Percentiles rank a stretch among this genome's conserved stretches.
Conservation (phyloP, 1,140 invertebrate species). For the Rhizoglyphus robini region DNA sequence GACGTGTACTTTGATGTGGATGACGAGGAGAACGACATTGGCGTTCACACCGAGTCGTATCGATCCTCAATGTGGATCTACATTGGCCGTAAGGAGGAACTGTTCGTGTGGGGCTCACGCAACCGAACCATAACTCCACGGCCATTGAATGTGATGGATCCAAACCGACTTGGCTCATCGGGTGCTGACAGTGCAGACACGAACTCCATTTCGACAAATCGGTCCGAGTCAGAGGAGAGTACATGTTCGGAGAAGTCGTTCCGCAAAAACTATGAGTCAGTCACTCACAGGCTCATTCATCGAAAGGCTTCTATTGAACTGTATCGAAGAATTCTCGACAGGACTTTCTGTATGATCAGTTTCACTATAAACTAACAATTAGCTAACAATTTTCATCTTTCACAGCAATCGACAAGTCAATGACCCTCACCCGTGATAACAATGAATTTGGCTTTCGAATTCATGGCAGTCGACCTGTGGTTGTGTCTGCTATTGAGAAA, state of each 20-base stretch:
- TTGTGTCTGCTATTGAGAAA: constrained; percentile 78
- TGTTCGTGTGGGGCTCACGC: constrained; percentile 45
- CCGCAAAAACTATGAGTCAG: constrained; percentile 63
- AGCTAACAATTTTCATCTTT: not conserved
- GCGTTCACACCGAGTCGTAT: constrained; percentile 56
- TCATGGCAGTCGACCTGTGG: constrained; percentile 83
- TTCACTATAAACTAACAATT: not conserved
- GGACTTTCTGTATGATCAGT: constrained; percentile 59
- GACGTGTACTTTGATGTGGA: constrained; percentile 18
- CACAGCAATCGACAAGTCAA: constrained; percentile 31
- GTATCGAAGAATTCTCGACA: constrained; percentile 65
- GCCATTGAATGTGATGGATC: not conserved
- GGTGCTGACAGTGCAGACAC: not conserved
- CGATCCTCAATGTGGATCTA: constrained; percentile 56
- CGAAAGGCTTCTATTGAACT: constrained; percentile 79
- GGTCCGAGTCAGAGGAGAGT: constrained; percentile 40
- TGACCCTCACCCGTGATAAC: constrained; percentile 56
- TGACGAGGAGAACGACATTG: constrained; percentile 29
- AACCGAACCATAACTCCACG: constrained; percentile 35
- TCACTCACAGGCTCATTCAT: constrained; percentile 76
- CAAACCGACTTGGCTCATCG: not conserved
- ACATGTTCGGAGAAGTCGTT: constrained; percentile 76
- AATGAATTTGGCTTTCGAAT: constrained; percentile 91
- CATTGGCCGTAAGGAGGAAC: constrained; percentile 55
- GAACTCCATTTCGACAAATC: constrained; percentile 8